phyloP scores from a whole-genome alignment of 2,888 invertebrate genomes.

The Eumacrocentrus americanus region DNA sequence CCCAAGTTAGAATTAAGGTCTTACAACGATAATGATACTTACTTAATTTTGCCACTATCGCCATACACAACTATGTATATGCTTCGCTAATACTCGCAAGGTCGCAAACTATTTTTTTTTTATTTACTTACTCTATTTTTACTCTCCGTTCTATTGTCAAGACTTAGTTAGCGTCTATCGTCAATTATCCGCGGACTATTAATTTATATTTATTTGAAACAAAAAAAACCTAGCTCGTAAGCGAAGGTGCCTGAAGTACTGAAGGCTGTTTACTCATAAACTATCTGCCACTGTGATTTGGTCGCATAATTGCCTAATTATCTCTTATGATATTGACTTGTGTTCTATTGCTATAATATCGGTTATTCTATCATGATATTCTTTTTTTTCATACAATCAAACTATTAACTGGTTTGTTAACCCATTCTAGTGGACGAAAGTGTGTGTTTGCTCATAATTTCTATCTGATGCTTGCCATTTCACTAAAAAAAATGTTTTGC shows the following conservation, averaged over 20 bases:
- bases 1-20: constrained; percentile 25
- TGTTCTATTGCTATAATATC: constrained; percentile 21
- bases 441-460: neutral
- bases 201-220: constrained; percentile 56
- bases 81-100: constrained; percentile 58
- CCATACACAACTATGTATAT: constrained; percentile 50
- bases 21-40: constrained; percentile 6
- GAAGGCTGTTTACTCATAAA: constrained; percentile 52
- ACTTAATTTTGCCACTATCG: constrained; percentile 41
- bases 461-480: neutral
- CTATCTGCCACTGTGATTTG: constrained; percentile 54
- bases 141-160: constrained; percentile 21
- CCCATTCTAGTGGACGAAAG: constrained; percentile 44
- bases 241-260: constrained; percentile 53
- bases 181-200: constrained; percentile 26
- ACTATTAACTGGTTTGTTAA: constrained; percentile 41
- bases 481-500: neutral
- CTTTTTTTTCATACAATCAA: constrained; percentile 26
- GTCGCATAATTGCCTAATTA: constrained; percentile 49
- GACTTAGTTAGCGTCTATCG: constrained; percentile 24
- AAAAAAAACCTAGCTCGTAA: neutral
- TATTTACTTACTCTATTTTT: constrained; percentile 39
- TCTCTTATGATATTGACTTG: constrained; percentile 39
- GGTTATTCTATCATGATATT: constrained; percentile 25
- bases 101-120: constrained; percentile 50